A percentile compares a stretch with the other conserved stretches of the same genome.
phyloP scores from a whole-genome alignment of 1,140 invertebrate genomes.

The Tyrophagus putrescentiae region DNA sequence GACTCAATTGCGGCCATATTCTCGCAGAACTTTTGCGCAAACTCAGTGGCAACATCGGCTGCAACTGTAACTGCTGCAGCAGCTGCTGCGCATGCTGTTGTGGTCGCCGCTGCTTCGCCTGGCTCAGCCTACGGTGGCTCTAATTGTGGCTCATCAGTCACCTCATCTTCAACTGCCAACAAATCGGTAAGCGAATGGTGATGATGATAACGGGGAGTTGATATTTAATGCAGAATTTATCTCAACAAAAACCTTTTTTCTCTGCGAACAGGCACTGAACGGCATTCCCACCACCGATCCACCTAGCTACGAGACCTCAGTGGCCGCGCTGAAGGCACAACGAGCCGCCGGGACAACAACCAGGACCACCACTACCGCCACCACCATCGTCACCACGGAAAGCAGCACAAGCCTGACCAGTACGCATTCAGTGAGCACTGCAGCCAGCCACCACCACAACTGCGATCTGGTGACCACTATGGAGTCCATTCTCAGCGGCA shows the following conservation, averaged over 20 bases:
- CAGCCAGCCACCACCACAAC: too few species aligned
- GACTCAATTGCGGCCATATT: neutral
- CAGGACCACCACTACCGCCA: constrained; percentile 8
- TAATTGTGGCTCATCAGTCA: too few species aligned
- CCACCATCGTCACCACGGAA: neutral
- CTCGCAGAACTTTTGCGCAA: too few species aligned
- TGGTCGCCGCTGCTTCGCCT: neutral
- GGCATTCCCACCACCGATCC: constrained; percentile 64
- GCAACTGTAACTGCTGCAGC: neutral
- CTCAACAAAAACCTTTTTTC: too few species aligned
- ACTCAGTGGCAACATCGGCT: too few species aligned
- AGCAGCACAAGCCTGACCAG: neutral
- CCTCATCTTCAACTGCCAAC: too few species aligned
- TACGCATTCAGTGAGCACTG: too few species aligned
- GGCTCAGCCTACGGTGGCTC: neutral
- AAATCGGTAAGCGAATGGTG: too few species aligned
- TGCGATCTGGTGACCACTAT: constrained; percentile 27
- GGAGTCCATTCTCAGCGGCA: too few species aligned
- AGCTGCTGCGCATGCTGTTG: neutral
- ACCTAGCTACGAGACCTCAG: constrained; percentile 74
- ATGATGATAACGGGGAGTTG: too few species aligned
- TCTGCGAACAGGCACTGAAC: too few species aligned
- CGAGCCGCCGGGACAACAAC: constrained; percentile 35
- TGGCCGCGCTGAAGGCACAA: constrained; percentile 65
- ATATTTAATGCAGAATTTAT: too few species aligned